Base-by-base conservation (phyloP, 2,888 invertebrate genomes). In the Temnothorax unifasciatus region DNA sequence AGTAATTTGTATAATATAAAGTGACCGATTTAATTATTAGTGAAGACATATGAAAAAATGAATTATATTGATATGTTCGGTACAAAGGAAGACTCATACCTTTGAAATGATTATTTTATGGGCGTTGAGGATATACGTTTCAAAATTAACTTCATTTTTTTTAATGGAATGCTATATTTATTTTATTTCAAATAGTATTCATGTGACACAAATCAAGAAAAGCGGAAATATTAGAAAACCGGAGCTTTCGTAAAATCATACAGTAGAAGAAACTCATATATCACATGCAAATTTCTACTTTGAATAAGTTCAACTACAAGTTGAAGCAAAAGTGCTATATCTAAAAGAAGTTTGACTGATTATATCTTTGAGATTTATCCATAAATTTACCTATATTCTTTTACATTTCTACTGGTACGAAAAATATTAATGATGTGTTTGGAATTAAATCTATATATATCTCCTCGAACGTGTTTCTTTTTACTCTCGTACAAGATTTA, bases 201-300 rank as follows among this genome's bases (percentile, higher is more conserved):
- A 9, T 11, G 41, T 41, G 41, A 41, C 41, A 41, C 41, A 41
- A 41, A 41, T 41, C 11, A 25, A 63, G 15, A 34, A 34, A 47
- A 64, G n/a, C 29, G 63, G 11, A 47, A 11, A 47, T 75, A 29
- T 25, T 47, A 21, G 21, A 64, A 50, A 64, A 41, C n/a, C 25
- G 64, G 18, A 75, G 9, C 34, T 75, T 50, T 50, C 18, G 21
- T 21, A 64, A 75, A 75, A 11, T 75, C 44, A 29, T 44, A 47
- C n/a, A 61, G 3, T 21, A 18, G 15, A 61, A 34, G 29, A 64
- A 21, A 47, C 25, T 38, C 34, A 38, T 34, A 75, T 18, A 64
- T 64, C 50, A 34, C 47, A 21, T 34, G 47, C 18, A 11, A 63
- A 63, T 75, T 21, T 38, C 11, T 34, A 9, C n/a, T 75, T 63